Evolutionary conservation across 2,888 invertebrate species (phyloP).

Genomic region (Oxycera nigricornis): DNA sequence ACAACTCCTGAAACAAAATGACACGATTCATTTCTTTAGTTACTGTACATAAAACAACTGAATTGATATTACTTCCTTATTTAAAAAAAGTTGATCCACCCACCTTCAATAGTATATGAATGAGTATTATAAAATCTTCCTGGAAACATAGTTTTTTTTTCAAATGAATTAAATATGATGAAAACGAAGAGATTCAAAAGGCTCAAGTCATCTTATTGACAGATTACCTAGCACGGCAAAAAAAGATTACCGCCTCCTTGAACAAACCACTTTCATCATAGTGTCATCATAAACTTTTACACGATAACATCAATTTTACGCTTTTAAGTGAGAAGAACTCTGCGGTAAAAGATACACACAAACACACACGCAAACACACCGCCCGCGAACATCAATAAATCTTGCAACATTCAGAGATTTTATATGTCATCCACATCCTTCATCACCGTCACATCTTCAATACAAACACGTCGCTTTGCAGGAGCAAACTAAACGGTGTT

Average conservation of each 20-base stretch:
- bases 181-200: too few relatives aligned
- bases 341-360: not conserved
- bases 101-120: too few relatives aligned
- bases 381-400: slow-evolving; percentile 13
- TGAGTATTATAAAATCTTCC: too few relatives aligned
- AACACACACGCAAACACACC: too few relatives aligned
- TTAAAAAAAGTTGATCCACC: too few relatives aligned
- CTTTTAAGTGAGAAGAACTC: not conserved
- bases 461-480: not conserved
- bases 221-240: slow-evolving; percentile 2
- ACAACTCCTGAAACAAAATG: too few relatives aligned
- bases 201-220: slow-evolving; percentile 14
- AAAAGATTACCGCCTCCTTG: slow-evolving; percentile 22
- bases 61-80: too few relatives aligned
- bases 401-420: not conserved
- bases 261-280: not conserved
- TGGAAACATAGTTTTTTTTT: too few relatives aligned
- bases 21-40: too few relatives aligned
- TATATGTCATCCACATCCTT: not conserved
- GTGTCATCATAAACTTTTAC: slow-evolving; percentile 19
- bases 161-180: too few relatives aligned
- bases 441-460: not conserved
- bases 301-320: slow-evolving; percentile 14
- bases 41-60: too few relatives aligned
- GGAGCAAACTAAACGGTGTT: not conserved